Percentiles rank a stretch among this genome's conserved stretches.
Conservation (phyloP, 2,113 vertebrate species). For the Catagonus wagneri region DNA sequence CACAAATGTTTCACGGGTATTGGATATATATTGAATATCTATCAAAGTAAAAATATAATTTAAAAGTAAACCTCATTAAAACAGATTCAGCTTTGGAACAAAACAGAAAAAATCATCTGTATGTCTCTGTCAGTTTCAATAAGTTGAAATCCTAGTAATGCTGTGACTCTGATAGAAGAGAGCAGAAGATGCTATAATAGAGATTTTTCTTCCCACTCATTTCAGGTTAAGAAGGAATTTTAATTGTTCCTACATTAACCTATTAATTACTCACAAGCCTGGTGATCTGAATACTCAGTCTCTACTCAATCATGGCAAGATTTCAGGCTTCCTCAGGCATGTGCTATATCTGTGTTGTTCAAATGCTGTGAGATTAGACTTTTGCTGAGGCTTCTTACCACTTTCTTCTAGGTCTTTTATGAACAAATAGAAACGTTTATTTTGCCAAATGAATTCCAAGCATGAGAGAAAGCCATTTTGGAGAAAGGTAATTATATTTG, state of each 20-base stretch:
- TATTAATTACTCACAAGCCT: constrained; percentile 44
- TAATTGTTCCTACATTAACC: constrained; percentile 61
- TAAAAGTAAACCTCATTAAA: constrained; percentile 26
- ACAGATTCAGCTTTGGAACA: not conserved
- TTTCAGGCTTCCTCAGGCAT: not conserved
- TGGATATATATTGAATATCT: not conserved
- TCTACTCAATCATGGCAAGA: not conserved
- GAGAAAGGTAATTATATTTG: constrained; percentile 35
- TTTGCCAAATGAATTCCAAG: constrained; percentile 20
- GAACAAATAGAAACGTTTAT: not conserved
- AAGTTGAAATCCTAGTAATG: not conserved
- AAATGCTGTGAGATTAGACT: not conserved
- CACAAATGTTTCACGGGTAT: not conserved
- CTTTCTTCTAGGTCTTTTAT: not conserved
- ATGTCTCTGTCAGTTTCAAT: not conserved
- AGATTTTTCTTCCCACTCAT: not conserved
- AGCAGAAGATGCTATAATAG: not conserved
- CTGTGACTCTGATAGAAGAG: not conserved
- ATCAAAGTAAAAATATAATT: not conserved
- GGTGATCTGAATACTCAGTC: not conserved
- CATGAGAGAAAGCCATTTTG: constrained; percentile 14
- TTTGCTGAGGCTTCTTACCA: not conserved
- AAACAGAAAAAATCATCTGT: not conserved
- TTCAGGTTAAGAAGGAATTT: constrained; percentile 35
- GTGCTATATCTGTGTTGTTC: not conserved